Conservation (phyloP, 1,140 invertebrate genomes). For the Brachystomella parvula region DNA sequence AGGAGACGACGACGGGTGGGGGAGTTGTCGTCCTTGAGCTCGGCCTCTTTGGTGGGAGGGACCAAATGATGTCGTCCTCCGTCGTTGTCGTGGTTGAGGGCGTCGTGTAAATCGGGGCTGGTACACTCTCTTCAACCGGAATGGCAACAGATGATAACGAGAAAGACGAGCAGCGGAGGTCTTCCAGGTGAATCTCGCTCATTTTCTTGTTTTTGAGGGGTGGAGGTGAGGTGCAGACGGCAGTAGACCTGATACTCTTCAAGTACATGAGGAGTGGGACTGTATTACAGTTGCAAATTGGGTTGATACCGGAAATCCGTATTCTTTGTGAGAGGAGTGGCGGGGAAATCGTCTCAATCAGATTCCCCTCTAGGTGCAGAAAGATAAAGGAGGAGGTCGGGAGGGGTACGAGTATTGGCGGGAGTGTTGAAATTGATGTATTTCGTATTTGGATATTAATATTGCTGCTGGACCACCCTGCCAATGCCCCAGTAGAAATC, state of each 20-base stretch:
- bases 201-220: conserved; percentile 59
- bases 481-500: conserved; percentile 72
- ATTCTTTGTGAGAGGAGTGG: conserved; percentile 70
- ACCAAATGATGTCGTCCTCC: conserved; percentile 69
- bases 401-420: conserved; percentile 75
- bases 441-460: conserved; percentile 66
- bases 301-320: conserved; percentile 69
- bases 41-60: conserved; percentile 54
- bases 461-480: conserved; percentile 61
- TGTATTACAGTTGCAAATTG: conserved; percentile 73
- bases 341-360: conserved; percentile 61
- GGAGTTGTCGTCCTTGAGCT: background rate
- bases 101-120: conserved; percentile 41
- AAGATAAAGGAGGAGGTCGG: conserved; percentile 72
- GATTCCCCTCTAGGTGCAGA: conserved; percentile 68
- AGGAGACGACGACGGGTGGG: conserved; percentile 38
- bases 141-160: conserved; percentile 43
- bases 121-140: conserved; percentile 34
- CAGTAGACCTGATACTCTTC: conserved; percentile 46
- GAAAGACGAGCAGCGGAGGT: conserved; percentile 62
- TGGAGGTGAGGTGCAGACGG: conserved; percentile 59
- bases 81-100: conserved; percentile 42
- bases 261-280: conserved; percentile 68
- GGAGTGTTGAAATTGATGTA: conserved; percentile 68
- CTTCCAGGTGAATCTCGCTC: conserved; percentile 65